Base-by-base conservation (phyloP, 2,113 vertebrate species). In the Gasterosteus aculeatus region DNA sequence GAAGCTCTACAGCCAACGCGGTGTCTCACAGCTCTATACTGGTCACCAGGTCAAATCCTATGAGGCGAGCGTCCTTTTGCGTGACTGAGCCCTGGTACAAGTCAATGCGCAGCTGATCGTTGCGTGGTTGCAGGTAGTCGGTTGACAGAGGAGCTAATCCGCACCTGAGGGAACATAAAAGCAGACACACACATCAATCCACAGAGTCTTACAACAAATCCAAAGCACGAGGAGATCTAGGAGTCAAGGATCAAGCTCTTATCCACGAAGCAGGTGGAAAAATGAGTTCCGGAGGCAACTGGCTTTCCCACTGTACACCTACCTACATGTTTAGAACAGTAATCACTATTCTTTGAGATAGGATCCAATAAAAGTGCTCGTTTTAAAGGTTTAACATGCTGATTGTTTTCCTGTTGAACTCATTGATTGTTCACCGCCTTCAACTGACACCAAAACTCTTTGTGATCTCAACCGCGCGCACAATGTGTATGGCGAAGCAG, bases 1-100 rank as follows among this genome's bases (percentile, higher is more conserved):
- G 10, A 31, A 31, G 1, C 3, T 16, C 7, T 35, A 75, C 7
- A 19, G 31, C 4, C 7, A 26, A 70, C 68, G 16, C 14, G 29
- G 3, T 81, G 88, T 94, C 96, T 96, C 92, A 99, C 98, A 99
- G 81, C 92, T 99, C 98, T 79, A 98, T 94, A 84, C 96, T 95
- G 0, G 96, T 95, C 69, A 96, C 94, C 76, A 99, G 92, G 78
- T 99, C 96, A 87, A 97, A 99, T 72, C 96, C 96, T 88, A 93
- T 91, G 92, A 97, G 93, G 69, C 95, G 95, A 7, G 93, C 89
- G n/a, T 99, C 98, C 81, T 88, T 95, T 19, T 96, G 92, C 16
- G 94, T 95, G 64, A 96, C 95, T 2, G 97, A 98, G 19, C 98
- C 98, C 1, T 97, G 95, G 88, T 96, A 95, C 51, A 99, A 84